Evolutionary conservation across 1,140 invertebrate species (phyloP), one percentile per base, ranked within the genome.

Genomic region (Caerostris extrusa): DNA sequence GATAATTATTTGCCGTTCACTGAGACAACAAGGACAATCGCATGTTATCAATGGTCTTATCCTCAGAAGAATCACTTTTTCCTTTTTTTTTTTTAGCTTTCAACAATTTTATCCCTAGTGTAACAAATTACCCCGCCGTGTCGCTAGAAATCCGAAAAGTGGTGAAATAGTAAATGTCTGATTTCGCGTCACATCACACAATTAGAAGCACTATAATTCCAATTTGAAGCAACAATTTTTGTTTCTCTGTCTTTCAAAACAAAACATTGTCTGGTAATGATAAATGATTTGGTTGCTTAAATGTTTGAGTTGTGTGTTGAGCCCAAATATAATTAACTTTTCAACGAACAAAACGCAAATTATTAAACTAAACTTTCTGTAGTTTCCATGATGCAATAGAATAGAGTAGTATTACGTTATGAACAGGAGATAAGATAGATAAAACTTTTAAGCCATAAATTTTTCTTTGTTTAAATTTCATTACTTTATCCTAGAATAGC

Each of bases 121-220:
- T 77, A 77, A 77, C 19, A 85, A 85, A 85, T 85, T 60, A 85
- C 6, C 57, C 58, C 50, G 19, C 14, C 55, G 7, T 7, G 17
- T 10, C 17, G 34, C 8, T 17, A 58, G 17, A 58, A 19, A 85
- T 58, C 58, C 56, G 17, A 12, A 77, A 50, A 77, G 56, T n/a
- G 19, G 17, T 60, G 83, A 34, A 60, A 85, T 56, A 85, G n/a
- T 58, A 58, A 58, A 19, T 34, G 83, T 57, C 17, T 34, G 56
- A 58, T 85, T 85, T 85, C 34, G 56, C n/a, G 83, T 60, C 83
- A 85, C 1, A 58, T 85, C 83, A 6, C 56, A 60, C 83, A 85
- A 85, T 60, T 60, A 34, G 56, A 60, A 85, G 57, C 83, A 12
- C 56, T n/a, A 60, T 19, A 85, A 57, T 57, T 85, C 57, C 17